Evolutionary conservation across 1,140 invertebrate genomes (phyloP).

Genomic region (Prorops nasuta): DNA sequence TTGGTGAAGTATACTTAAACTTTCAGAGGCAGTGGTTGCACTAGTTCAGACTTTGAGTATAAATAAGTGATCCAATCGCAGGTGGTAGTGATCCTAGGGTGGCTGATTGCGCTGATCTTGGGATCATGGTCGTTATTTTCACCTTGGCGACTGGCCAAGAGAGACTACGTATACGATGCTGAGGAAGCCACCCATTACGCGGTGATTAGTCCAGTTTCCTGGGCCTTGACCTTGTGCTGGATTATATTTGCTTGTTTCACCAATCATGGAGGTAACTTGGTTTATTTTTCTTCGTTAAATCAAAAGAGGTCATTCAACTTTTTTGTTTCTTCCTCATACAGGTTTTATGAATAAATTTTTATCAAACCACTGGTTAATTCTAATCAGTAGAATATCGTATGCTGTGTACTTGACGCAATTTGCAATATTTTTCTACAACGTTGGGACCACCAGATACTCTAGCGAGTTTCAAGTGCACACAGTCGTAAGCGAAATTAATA

Average conservation of each 20-base stretch:
- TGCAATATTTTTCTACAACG: conserved; percentile 64
- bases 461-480: conserved; percentile 57
- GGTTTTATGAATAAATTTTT: conserved; percentile 66
- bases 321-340: conserved; percentile 46
- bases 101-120: conserved; percentile 55
- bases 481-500: conserved; percentile 50
- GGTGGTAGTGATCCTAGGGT: conserved; percentile 58
- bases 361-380: conserved; percentile 63
- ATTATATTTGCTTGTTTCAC: conserved; percentile 64
- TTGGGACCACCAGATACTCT: conserved; percentile 59
- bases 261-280: conserved; percentile 57
- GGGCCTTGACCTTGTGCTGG: conserved; percentile 64
- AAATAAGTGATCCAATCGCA: no score
- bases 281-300: conserved; percentile 1
- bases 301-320: background rate
- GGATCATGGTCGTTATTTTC: conserved; percentile 62
- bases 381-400: conserved; percentile 72
- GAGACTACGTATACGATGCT: conserved; percentile 62
- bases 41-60: no score
- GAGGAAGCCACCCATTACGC: conserved; percentile 65
- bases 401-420: conserved; percentile 75
- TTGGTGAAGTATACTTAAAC: no score
- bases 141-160: conserved; percentile 58
- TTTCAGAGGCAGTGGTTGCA: no score
- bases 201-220: conserved; percentile 64